Evolutionary conservation across 1,140 invertebrate species (phyloP), one percentile per base, ranked within the genome.

Genomic region (Oreohelix idahoensis): DNA sequence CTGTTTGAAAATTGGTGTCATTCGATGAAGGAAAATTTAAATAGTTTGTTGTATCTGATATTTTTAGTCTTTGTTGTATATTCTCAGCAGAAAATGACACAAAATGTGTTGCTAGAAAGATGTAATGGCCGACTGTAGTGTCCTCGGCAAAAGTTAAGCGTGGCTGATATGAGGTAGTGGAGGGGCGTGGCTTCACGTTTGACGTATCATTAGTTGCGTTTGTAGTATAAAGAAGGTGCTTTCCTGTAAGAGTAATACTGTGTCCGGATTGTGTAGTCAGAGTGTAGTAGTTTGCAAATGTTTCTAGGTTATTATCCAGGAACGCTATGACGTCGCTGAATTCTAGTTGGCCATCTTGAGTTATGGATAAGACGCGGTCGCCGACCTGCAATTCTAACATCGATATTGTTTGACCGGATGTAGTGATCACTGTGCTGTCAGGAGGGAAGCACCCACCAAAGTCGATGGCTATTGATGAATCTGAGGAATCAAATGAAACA

Each of bases 321-420:
- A 98, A 98, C 66, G 97, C 94, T 74, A 97, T 94, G n/a, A 97
- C 96, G 91, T 97, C 95, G 91, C 96, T 97, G 93, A 95, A 98
- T 20, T 95, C 94, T 5, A 96, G 89, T 71, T 95, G 92, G 5
- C 96, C 96, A 5, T 93, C 92, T 32, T 93, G 84, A 20, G 1
- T 23, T 80, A 96, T 90, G n/a, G 96, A 94, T n/a, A 97, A 94
- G 38, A 99, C 95, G 45, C 93, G 91, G 76, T 98, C 97, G 5
- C 97, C 97, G 29, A 96, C 92, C 73, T 90, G 89, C n/a, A 99
- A 86, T 23, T 96, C 93, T 58, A 94, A 94, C 87, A 96, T 93
- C 17, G 86, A 84, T 89, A 78, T 84, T 83, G 88, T 86, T 82
- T 89, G 83, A 71, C 95, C 94, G 0, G 91, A 86, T 36, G 93